Base-by-base conservation (phyloP, 2,113 vertebrate genomes). In the Seriola quinqueradiata region DNA sequence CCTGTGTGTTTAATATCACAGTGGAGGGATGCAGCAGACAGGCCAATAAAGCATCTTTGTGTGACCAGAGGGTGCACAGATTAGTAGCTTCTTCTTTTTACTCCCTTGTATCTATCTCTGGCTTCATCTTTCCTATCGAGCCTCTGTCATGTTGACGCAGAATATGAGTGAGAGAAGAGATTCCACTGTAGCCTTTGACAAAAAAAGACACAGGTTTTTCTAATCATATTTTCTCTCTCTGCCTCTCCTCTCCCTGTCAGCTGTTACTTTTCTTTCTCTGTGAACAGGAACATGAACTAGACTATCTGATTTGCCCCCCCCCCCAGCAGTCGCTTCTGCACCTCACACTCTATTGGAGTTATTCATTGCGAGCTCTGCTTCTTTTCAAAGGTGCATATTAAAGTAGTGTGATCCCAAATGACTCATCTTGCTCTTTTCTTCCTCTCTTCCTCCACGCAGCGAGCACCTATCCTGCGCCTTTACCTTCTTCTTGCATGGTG, bases 391-490 rank as follows among this genome's bases (percentile, higher is more conserved):
- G 46, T 80, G 42, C 65, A 74, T 64, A 71, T 84, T 68, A 75
- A 79, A 76, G 77, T 40, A 70, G 48, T 4, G 16, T n/a, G 57
- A 79, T 83, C 70, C 70, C 40, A 60, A 77, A 72, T 57, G 59
- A 63, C 81, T 85, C 46, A 44, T 77, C 65, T 78, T 34, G 36
- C 69, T 57, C 59, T 55, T 55, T 50, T 81, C 17, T 36, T 38
- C 38, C 25, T 58, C 42, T 55, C 38, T 21, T 34, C 19, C 54
- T 40, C 59, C 21, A 54, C 50, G 34, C 89, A 99, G 98, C 16
- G 98, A 99, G 91, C 98, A 99, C 94, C 92, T 99, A 87, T 99
- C 98, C 92, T 99, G 98, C 94, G 97, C 98, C 48, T 99, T 99
- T 95, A 97, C 97, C 89, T 99, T 99, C 95, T 99, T 99, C 95